Evolutionary conservation across 2,888 invertebrate genomes (phyloP).

Genomic region (Pyrocoelia pectoralis): DNA sequence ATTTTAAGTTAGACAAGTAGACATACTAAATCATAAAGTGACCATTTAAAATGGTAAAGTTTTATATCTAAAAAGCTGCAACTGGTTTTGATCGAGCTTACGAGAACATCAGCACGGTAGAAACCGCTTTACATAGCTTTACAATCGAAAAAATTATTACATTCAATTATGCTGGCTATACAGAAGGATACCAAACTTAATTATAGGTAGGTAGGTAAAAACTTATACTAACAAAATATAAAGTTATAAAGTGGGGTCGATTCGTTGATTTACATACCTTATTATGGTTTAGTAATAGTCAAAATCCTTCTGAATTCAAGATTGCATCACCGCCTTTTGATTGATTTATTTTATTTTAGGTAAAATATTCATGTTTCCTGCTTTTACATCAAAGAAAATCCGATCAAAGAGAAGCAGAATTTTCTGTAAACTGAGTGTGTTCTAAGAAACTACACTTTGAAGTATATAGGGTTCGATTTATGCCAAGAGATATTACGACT

Average conservation of each 20-base stretch:
- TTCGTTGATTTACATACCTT: constrained; percentile 21
- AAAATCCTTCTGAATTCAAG: constrained; percentile 46
- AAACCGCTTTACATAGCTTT: too few species aligned
- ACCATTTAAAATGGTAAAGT: too few species aligned
- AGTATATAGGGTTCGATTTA: constrained; percentile 37
- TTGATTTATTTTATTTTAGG: constrained; percentile 49
- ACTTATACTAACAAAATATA: not conserved
- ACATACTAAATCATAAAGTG: too few species aligned
- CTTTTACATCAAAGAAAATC: constrained; percentile 50
- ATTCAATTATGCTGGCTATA: too few species aligned
- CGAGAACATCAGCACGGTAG: too few species aligned
- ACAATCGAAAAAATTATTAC: too few species aligned
- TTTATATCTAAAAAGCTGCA: too few species aligned
- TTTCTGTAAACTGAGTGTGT: constrained; percentile 30
- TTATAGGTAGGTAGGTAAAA: too few species aligned
- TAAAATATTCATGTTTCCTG: constrained; percentile 49
- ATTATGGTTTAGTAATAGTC: constrained; percentile 27
- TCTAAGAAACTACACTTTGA: constrained; percentile 32
- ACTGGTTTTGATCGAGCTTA: too few species aligned
- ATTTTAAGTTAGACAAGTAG: too few species aligned
- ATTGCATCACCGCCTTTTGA: constrained; percentile 46
- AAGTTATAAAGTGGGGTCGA: not conserved
- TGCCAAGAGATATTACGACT: constrained; percentile 31
- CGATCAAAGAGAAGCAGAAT: constrained; percentile 46
- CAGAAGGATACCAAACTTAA: too few species aligned